phyloP scores from a whole-genome alignment of 2,888 invertebrate species.

The Caenorhabditis sp. region DNA sequence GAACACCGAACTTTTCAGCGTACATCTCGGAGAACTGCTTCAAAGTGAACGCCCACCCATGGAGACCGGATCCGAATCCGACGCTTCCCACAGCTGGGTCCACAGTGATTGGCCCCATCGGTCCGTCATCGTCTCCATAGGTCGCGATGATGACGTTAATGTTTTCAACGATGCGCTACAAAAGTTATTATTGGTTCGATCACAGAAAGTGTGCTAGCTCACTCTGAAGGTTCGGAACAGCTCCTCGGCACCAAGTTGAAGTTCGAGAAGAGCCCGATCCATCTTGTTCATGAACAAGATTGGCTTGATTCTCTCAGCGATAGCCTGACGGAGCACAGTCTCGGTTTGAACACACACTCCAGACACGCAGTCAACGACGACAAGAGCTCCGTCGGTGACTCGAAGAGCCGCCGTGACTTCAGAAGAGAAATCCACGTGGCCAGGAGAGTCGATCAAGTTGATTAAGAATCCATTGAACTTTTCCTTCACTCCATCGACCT shows the following conservation, averaged over 20 bases:
- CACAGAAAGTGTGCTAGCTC: background rate
- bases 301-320: slow-evolving; percentile 99
- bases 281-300: slow-evolving; percentile 99
- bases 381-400: slow-evolving; percentile 99
- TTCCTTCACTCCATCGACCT: slow-evolving; percentile 87
- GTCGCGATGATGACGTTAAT: slow-evolving; percentile 99
- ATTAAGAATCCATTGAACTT: slow-evolving; percentile 95
- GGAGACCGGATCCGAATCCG: slow-evolving; percentile 99
- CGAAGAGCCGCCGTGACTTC: slow-evolving; percentile 99
- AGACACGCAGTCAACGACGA: slow-evolving; percentile 99
- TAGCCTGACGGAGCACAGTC: slow-evolving; percentile 99
- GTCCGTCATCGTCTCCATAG: slow-evolving; percentile 96
- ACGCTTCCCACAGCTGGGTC: slow-evolving; percentile 99
- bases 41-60: slow-evolving; percentile 99
- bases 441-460: slow-evolving; percentile 99
- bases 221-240: slow-evolving; percentile 93
- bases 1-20: slow-evolving; percentile 98
- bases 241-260: slow-evolving; percentile 96
- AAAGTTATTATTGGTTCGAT: background rate
- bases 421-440: slow-evolving; percentile 98
- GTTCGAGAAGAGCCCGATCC: slow-evolving; percentile 98
- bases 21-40: slow-evolving; percentile 99
- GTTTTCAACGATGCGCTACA: slow-evolving; percentile 96
- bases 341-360: slow-evolving; percentile 99
- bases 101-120: slow-evolving; percentile 98